Base-by-base conservation (phyloP, 2,797 vertebrate species). In the Ctenosaura bakeri region DNA sequence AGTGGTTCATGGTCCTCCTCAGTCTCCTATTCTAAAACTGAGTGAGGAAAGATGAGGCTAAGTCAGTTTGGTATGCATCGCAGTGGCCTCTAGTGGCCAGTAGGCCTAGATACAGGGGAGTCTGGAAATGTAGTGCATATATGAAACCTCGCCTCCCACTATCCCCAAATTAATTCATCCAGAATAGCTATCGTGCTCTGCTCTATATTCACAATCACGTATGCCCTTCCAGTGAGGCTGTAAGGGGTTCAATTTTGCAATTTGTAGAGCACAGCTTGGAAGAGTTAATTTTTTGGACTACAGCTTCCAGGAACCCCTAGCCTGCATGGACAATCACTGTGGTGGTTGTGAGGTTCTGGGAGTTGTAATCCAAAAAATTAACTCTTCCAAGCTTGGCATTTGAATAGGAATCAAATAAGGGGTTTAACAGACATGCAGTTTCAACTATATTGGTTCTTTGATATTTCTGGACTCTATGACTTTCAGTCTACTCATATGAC, bases 41-140 rank as follows among this genome's bases (percentile, higher is more conserved):
- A 69, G 14, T 1, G 14, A 13, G 32, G 38, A 71, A 3, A 38
- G 16, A 38, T n/a, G 74, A 74, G 85, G 71, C 9, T 26, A 81
- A 50, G 38, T 12, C 50, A 71, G 29, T 46, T 81, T 86, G 38
- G 66, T 38, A 73, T 38, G 42, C 69, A 5, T 86, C 78, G 24
- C 79, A 92, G 85, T 79, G 85, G 71, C 86, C 84, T 90, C 89
- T 87, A 79, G 90, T 78, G 86, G 80, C 66, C 79, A 90, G 52
- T 4, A 86, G 66, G 24, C 78, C 26, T 29, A 73, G 64, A 29
- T 64, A 86, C 84, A 74, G 52, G 52, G 9, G 52, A 86, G 64
- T 8, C 64, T 82, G 22, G 54, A 82, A n/a, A 12, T 22, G 26
- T 32, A 7, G 16, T 14, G 5, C 22, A 59, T 14, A 56, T 29